phyloP scores from a whole-genome alignment of 2,888 invertebrate genomes.

The Psylliodes chrysocephalus region DNA sequence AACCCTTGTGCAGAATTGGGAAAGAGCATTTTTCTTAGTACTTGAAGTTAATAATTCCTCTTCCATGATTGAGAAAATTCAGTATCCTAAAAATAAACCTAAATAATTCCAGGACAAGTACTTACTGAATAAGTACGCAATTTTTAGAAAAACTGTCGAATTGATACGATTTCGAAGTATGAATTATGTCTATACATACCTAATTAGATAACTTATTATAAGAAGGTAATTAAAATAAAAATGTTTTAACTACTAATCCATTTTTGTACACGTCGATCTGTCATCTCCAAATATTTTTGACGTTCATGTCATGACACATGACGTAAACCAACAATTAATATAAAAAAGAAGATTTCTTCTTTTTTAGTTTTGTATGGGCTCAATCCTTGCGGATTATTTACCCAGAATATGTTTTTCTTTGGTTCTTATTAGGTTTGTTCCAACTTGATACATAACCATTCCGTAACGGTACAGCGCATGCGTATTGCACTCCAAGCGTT shows the following conservation, averaged over 20 bases:
- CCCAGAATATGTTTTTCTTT: too few relatives aligned
- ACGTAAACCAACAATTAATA: too few relatives aligned
- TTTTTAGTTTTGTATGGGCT: too few relatives aligned
- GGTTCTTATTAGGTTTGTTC: too few relatives aligned
- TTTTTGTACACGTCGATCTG: constrained; percentile 45
- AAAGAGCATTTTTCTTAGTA: constrained; percentile 71
- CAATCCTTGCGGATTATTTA: too few relatives aligned
- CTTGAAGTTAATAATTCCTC: constrained; percentile 71
- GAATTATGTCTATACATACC: constrained; percentile 27
- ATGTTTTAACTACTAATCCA: constrained; percentile 38
- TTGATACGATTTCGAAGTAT: neutral
- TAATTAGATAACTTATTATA: constrained; percentile 28
- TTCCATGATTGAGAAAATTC: constrained; percentile 69
- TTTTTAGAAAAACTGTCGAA: neutral
- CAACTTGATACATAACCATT: too few relatives aligned
- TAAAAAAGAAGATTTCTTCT: too few relatives aligned
- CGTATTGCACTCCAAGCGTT: too few relatives aligned
- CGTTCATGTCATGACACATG: neutral
- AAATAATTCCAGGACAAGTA: neutral
- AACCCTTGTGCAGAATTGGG: constrained; percentile 74
- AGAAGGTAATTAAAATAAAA: constrained; percentile 24
- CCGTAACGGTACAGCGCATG: too few relatives aligned
- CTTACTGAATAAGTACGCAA: neutral
- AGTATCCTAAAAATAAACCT: constrained; percentile 26
- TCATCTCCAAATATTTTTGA: constrained; percentile 18